Base-by-base conservation (phyloP, 2,113 vertebrate species). In the Setophaga coronata region DNA sequence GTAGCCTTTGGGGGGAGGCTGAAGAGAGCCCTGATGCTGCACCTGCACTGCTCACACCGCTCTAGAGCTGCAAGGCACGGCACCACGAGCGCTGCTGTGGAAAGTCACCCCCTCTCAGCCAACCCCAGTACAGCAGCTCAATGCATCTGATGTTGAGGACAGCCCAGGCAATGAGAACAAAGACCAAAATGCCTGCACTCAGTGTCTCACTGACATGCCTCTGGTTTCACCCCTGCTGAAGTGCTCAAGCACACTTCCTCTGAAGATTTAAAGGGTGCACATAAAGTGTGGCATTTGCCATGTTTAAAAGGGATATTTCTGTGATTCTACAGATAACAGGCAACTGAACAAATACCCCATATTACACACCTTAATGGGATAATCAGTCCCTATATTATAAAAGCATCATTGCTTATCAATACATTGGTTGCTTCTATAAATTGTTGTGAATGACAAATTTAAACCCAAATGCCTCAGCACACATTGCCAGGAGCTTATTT, bases 201-300 rank as follows among this genome's bases (percentile, higher is more conserved):
- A 4, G 2, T 7, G 6, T 13, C 33, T 21, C 42, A 67, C 1
- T 69, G 45, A 36, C 5, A 12, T 0, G 3, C 21, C 24, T 24
- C 20, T 2, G 1, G 14, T 57, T 91, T 36, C 71, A 21, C 8
- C 8, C 26, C 16, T 47, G 26, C 54, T 70, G 33, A 31, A 29
- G 23, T 4, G 26, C 34, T 56, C 7, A 26, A 77, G 33, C 20
- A 29, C 5, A 9, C 12, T 71, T 58, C 34, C 26, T 21, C 34
- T 70, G 40, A 51, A 80, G 14, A 60, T 12, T 9, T 47, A 33
- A 50, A 76, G 12, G 4, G 9, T 25, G 29, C 34, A 79, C 18
- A 42, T 8, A 9, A 76, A 34, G n/a, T 34, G n/a, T 4, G 7
- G 9, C 31, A 31, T 48, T 43, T 70, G 7, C 8, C 24, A 18